These are phyloP conservation scores for Pelodytes ibericus DNA, from an alignment of 2,797 vertebrate species.

Conservation along the genomic window DNA sequence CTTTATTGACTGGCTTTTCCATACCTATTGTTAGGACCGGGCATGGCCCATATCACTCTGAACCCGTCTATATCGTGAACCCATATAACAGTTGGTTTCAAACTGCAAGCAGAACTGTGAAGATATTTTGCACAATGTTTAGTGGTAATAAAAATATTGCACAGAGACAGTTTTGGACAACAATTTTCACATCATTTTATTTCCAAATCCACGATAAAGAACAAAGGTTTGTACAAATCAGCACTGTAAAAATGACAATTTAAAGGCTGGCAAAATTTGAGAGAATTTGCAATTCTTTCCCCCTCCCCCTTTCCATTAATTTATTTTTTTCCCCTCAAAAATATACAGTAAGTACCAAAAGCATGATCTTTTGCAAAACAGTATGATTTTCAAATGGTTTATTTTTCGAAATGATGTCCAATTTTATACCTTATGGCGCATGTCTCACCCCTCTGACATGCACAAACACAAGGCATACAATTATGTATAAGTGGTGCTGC, in stretches of 20 bases:
- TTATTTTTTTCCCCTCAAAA: constrained; percentile 94
- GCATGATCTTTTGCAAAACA: constrained; percentile 78
- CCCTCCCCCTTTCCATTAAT: constrained; percentile 61
- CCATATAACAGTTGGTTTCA: too few species aligned
- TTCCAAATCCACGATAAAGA: constrained; percentile 86
- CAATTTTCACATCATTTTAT: constrained; percentile 85
- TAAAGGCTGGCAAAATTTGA: constrained; percentile 90
- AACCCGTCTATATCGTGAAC: too few species aligned
- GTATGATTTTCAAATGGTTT: too few species aligned
- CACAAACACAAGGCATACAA: constrained; percentile 82
- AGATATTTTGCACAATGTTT: too few species aligned
- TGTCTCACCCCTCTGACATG: constrained; percentile 81
- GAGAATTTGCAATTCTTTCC: constrained; percentile 59
- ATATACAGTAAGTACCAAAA: constrained; percentile 96
- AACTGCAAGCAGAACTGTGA: too few species aligned
- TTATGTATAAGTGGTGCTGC: constrained; percentile 82
- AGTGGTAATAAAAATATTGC: background rate
- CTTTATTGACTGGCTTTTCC: too few species aligned
- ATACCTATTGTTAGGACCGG: too few species aligned
- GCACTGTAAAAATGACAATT: constrained; percentile 97
- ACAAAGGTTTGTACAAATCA: constrained; percentile 97
- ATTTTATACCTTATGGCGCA: constrained; percentile 81
- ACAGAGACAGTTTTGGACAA: constrained; percentile 82
- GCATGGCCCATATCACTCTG: too few species aligned
- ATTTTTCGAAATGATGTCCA: constrained; percentile 79